These are phyloP conservation scores for Okamejei kenojei DNA, from an alignment of 2,797 vertebrate genomes.

Conservation along the genomic window DNA sequence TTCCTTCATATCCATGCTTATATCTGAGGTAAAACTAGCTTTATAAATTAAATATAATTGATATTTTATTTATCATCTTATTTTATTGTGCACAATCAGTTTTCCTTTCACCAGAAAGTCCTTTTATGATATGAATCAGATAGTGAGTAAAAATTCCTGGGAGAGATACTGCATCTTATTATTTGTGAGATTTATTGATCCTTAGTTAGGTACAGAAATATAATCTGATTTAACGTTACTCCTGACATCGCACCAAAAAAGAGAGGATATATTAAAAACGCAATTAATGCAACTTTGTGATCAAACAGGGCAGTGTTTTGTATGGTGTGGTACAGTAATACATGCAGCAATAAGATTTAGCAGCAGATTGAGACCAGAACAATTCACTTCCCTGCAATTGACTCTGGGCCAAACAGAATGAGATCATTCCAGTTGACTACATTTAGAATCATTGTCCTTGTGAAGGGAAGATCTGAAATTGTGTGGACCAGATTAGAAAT, in stretches of 20 bases:
- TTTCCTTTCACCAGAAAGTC: too few species aligned
- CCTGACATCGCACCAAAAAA: background rate
- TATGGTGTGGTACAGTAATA: background rate
- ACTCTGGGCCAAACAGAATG: background rate
- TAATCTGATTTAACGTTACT: background rate
- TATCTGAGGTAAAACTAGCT: too few species aligned
- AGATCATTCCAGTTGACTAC: constrained; percentile 11
- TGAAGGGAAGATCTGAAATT: background rate
- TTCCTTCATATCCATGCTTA: too few species aligned
- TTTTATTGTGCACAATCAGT: too few species aligned
- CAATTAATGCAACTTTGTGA: constrained; percentile 6
- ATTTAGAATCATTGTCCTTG: constrained; percentile 7
- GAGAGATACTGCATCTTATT: background rate
- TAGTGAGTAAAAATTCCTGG: background rate
- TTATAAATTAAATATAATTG: too few species aligned
- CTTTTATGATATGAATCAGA: too few species aligned
- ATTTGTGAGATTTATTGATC: background rate
- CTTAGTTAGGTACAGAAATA: background rate
- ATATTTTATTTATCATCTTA: too few species aligned
- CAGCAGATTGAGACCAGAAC: background rate
- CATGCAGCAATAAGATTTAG: background rate
- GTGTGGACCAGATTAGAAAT: background rate
- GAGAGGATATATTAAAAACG: background rate
- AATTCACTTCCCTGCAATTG: background rate
- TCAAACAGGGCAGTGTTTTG: background rate